Conservation (phyloP, 2,888 invertebrate species). For the Pheosia tremula region DNA sequence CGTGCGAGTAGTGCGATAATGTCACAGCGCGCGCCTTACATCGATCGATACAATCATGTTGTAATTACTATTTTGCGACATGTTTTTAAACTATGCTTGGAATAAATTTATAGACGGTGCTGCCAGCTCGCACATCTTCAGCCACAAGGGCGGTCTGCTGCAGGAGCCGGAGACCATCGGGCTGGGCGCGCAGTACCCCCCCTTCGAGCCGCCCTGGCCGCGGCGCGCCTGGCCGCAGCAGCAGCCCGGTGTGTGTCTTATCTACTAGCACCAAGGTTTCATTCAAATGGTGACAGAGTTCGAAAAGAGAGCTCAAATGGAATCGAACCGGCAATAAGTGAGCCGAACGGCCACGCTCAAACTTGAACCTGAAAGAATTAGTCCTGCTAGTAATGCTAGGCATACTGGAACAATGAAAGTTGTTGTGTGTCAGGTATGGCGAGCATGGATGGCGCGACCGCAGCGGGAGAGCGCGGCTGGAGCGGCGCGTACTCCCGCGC, state of each 20-base stretch:
- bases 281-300: constrained; percentile 1
- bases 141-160: constrained; percentile 88
- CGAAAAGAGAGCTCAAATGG: too few relatives aligned
- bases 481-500: constrained; percentile 39
- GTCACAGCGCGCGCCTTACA: too few relatives aligned
- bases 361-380: too few relatives aligned
- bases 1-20: too few relatives aligned
- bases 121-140: constrained; percentile 86
- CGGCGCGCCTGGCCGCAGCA: constrained; percentile 52
- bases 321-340: constrained; percentile 1
- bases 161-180: constrained; percentile 60
- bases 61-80: too few relatives aligned
- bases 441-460: constrained; percentile 40
- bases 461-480: constrained; percentile 28
- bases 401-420: too few relatives aligned
- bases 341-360: too few relatives aligned
- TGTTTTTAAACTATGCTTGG: too few relatives aligned
- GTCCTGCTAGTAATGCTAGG: too few relatives aligned
- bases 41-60: too few relatives aligned
- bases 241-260: constrained; percentile 35
- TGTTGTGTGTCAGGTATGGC: background rate
- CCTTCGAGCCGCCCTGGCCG: constrained; percentile 58
- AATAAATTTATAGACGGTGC: constrained; percentile 22
- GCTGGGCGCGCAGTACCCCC: constrained; percentile 44
- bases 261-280: constrained; percentile 7